Conservation (phyloP, 2,888 invertebrate species). For the Anthophora plumipes region DNA sequence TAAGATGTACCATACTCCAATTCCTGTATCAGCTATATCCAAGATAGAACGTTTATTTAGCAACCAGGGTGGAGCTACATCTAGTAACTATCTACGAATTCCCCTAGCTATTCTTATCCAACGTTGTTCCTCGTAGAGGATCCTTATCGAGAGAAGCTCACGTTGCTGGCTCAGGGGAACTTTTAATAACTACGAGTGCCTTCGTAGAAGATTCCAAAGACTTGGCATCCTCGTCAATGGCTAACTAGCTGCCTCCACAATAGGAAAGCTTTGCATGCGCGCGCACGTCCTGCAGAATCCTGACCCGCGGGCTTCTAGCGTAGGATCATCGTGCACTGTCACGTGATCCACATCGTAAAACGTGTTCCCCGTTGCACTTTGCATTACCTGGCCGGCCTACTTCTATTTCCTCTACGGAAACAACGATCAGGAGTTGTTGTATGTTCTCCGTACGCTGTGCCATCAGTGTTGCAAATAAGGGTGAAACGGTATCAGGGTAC, state of each 20-base stretch:
- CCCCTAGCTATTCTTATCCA: background rate
- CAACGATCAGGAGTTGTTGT: conserved; percentile 37
- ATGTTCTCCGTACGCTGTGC: conserved; percentile 23
- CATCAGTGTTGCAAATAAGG: conserved; percentile 15
- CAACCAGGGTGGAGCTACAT: conserved; percentile 1
- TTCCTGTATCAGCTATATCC: background rate
- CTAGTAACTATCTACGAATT: conserved; percentile 12
- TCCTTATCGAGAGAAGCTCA: background rate
- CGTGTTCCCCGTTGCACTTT: conserved; percentile 57
- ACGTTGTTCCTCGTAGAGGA: background rate
- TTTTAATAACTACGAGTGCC: conserved; percentile 36
- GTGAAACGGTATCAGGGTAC: background rate
- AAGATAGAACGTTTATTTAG: conserved; percentile 22
- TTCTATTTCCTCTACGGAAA: conserved; percentile 15
- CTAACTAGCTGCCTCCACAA: conserved; percentile 21
- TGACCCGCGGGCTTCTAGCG: conserved; percentile 53
- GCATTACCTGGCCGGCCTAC: conserved; percentile 55
- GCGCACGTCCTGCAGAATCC: conserved; percentile 66
- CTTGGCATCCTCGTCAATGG: conserved; percentile 9
- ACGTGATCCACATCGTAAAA: conserved; percentile 61
- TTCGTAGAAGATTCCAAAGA: conserved; percentile 8
- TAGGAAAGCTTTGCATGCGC: conserved; percentile 41
- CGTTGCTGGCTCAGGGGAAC: conserved; percentile 23
- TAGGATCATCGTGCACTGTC: conserved; percentile 43
- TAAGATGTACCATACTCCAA: conserved; percentile 3